Base-by-base conservation (phyloP, 2,888 invertebrate genomes). In the Salpingus planirostris region DNA sequence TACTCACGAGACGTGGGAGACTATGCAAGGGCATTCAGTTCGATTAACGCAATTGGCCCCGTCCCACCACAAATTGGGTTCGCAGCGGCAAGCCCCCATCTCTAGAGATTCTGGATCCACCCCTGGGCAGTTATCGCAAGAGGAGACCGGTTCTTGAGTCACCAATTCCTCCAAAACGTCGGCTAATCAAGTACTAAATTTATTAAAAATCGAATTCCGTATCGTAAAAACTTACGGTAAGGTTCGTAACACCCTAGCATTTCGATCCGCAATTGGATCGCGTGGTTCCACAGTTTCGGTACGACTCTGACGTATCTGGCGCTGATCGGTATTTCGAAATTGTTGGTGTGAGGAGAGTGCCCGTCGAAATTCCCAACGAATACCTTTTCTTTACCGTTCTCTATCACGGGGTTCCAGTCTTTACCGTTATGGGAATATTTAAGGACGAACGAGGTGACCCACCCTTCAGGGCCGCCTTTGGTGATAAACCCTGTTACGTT, bases 401-500 rank as follows among this genome's bases (percentile, higher is more conserved):
- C 70, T 2, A 80, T 48, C 0, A 84, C 66, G 0, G 77, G 75
- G 60, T 76, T 84, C 81, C 87, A 89, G 1, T 71, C 71, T 13
- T 67, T 62, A 0, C 78, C 73, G 50, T 86, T 80, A 7, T 71
- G 73, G 0, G 88, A 83, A 63, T 86, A 89, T 49, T 74, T 64
- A 1, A 90, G 68, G 49, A 74, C 75, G 65, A 78, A 90, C 0
- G 78, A 69, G 2, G 77, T 76, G 2, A 89, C 84, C 82, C 84
- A 89, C 11, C 79, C 78, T 24, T 71, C 67, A 0, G 73, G 65
- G 0, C 80, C 79, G 8, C 81, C 83, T 57, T 80, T 80, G 0
- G 82, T 86, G 29, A 74, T 71, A 24, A 91, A 61, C 14, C 88
- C 90, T 1, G 88, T 87, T 21, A 91, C 62, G 52, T 80, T 81